These are phyloP conservation scores for Marasmarcha lunaedactyla DNA, from an alignment of 2,888 invertebrate genomes.

Conservation along the genomic window DNA sequence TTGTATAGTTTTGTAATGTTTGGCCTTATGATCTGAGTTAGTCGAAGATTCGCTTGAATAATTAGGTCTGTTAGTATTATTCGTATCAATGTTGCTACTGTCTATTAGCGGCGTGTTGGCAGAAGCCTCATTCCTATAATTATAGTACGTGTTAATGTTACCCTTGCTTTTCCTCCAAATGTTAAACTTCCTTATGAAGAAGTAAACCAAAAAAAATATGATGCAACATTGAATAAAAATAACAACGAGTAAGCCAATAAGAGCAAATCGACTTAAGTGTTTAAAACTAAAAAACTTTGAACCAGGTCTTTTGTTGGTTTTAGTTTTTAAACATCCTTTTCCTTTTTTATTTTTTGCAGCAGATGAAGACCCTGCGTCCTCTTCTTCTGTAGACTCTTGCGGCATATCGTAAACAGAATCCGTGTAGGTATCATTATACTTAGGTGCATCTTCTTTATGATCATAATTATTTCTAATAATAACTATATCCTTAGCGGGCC, in stretches of 20 bases:
- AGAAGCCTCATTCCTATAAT: slow-evolving; percentile 43
- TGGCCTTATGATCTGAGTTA: slow-evolving; percentile 38
- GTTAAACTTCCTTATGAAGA: slow-evolving; percentile 24
- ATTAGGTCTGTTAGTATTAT: slow-evolving; percentile 35
- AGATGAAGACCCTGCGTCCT: neutral
- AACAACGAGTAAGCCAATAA: slow-evolving; percentile 24
- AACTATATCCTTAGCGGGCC: slow-evolving; percentile 30
- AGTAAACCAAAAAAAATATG: slow-evolving; percentile 36
- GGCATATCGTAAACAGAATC: no score
- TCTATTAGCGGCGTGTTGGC: slow-evolving; percentile 49
- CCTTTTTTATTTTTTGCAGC: neutral
- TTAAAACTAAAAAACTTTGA: slow-evolving; percentile 18
- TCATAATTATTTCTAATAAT: slow-evolving; percentile 23
- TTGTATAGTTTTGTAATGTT: slow-evolving; percentile 50
- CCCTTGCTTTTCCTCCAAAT: slow-evolving; percentile 26
- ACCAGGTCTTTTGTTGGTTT: neutral
- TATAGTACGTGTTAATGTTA: slow-evolving; percentile 35
- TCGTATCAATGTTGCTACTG: slow-evolving; percentile 44
- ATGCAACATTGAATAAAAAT: slow-evolving; percentile 35
- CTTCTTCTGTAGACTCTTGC: neutral
- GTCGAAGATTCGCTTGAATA: slow-evolving; percentile 39
- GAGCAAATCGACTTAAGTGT: slow-evolving; percentile 15
- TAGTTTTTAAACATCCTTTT: neutral
- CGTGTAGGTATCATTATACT: no score
- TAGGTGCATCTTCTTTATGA: slow-evolving; percentile 8